These are phyloP conservation scores for Pluvianellus socialis DNA, from an alignment of 2,113 vertebrate genomes.

Conservation along the genomic window DNA sequence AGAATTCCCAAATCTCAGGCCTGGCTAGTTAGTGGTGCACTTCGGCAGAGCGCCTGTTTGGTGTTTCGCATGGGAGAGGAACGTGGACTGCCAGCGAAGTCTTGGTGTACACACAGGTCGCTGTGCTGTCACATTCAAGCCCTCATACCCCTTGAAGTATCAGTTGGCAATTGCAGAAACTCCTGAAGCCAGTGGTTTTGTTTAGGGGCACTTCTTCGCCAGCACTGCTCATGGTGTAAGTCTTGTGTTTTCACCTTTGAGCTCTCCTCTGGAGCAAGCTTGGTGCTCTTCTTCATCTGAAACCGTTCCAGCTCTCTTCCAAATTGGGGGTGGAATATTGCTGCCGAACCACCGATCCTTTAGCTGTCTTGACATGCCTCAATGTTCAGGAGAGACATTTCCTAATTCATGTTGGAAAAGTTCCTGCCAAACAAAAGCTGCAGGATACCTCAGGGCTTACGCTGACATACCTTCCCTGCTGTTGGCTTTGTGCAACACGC, in stretches of 20 bases:
- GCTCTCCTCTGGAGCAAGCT: neutral
- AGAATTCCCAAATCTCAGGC: neutral
- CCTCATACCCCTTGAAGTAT: neutral
- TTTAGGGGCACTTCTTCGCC: neutral
- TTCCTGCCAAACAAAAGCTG: conserved; percentile 18
- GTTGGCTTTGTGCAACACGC: neutral
- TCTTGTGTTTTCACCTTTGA: neutral
- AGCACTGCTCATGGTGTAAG: neutral
- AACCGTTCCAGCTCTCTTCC: neutral
- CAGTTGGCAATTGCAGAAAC: neutral
- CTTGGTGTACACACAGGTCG: neutral
- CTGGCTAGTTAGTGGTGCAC: neutral
- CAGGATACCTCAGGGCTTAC: neutral
- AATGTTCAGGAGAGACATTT: neutral
- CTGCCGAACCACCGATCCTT: neutral
- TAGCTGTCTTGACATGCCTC: conserved; percentile 9
- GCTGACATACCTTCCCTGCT: neutral
- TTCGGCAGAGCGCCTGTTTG: neutral
- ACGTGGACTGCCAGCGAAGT: fast-evolving
- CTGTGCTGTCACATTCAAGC: fast-evolving
- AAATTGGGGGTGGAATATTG: neutral
- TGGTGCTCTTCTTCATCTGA: neutral
- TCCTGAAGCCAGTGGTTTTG: neutral
- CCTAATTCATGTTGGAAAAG: neutral
- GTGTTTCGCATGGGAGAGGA: neutral